These are phyloP conservation scores for Ctena decussata DNA, from an alignment of 2,888 invertebrate genomes.

Conservation along the genomic window DNA sequence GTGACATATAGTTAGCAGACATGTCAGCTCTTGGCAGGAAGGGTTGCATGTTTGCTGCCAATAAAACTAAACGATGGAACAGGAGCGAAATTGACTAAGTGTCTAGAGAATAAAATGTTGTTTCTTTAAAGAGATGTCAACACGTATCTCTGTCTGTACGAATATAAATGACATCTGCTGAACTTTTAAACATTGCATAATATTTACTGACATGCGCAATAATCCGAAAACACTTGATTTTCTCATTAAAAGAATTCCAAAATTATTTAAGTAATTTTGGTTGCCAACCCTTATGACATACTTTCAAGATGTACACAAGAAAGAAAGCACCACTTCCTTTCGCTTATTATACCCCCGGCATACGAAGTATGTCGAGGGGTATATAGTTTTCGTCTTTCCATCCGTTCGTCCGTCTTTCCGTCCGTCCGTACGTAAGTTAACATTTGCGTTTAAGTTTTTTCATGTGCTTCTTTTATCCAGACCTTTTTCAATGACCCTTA, in stretches of 20 bases:
- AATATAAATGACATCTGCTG: background rate
- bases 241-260: background rate
- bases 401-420: no score
- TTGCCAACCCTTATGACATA: no score
- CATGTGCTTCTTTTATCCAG: no score
- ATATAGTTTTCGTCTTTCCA: no score
- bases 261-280: background rate
- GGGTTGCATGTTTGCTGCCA: background rate
- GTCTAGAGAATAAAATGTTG: background rate
- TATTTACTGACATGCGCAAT: background rate
- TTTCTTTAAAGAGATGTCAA: conserved; percentile 9
- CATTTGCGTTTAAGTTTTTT: no score
- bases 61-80: background rate
- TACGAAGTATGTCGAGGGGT: no score
- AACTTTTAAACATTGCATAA: background rate
- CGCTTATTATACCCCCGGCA: no score
- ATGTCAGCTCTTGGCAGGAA: background rate
- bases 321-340: no score
- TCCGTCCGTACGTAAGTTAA: no score
- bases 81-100: background rate
- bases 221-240: no score
- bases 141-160: background rate
- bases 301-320: no score
- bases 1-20: conserved; percentile 12
- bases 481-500: no score